Evolutionary conservation across 1,140 invertebrate species (phyloP), one percentile per base, ranked within the genome.

Genomic region (Hycleus phaleratus): DNA sequence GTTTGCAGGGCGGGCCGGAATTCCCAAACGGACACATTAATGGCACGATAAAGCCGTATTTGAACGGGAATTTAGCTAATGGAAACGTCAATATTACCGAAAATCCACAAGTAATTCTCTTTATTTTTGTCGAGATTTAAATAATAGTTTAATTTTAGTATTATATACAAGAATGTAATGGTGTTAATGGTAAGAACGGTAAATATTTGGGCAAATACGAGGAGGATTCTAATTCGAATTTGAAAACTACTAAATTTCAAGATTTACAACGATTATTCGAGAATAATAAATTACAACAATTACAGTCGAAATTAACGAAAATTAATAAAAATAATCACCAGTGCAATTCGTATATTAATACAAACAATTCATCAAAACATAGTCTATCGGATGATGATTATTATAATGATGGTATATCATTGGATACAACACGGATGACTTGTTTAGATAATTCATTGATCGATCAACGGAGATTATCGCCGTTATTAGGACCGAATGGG

Each of bases 21-120:
- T 67, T 68, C 61, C 70, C 70, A 45, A 71, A 71, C 59, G 62
- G 65, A 9, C 63, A 70, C 26, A 44, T 62, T 32, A 72, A 71
- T 46, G 69, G 68, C 42, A 53, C 49, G 2, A 43, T 56, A 8
- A 71, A 71, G 55, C 54, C 59, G 2, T 65, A 73, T 52, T 62
- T 71, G 24, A 77, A 79, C 61, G 77, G 76, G 26, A 71, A 75
- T 52, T 65, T 69, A 26, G 38, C 62, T 6, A 69, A 68, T 51
- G 75, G 75, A 46, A 71, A 75, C 66, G 68, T 78, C 48, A 71
- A 74, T 54, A 79, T 79, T 43, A 79, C 75, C 42, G 77, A 80
- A 70, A 80, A 80, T 72, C 77, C 78, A 46, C 76, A 80, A 74
- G 80, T 82, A 72, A 66, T 42, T 54, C 6, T 55, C 8, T 26